Percentiles rank a stretch among this genome's conserved stretches.
These are phyloP conservation scores for Quadroppia sp. DNA, from an alignment of 2,888 invertebrate genomes.

Conservation along the genomic window DNA sequence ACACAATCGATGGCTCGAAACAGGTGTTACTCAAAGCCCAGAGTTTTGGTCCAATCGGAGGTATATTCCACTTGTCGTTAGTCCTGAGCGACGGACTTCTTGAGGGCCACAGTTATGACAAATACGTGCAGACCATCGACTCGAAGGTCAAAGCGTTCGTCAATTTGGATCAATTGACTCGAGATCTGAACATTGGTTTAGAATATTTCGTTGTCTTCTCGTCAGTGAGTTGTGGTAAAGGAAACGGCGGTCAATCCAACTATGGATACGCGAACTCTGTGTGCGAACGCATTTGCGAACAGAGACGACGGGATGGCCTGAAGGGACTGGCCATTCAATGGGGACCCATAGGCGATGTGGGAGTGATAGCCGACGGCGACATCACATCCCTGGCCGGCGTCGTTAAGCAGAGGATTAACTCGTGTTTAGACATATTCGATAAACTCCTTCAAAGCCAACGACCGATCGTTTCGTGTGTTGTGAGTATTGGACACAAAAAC, in stretches of 20 bases:
- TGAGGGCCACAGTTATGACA: too few species aligned
- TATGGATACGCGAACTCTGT: too few species aligned
- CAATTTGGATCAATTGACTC: constrained; percentile 72
- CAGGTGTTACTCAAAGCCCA: constrained; percentile 64
- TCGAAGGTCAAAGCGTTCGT: constrained; percentile 81
- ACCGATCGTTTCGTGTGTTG: constrained; percentile 66
- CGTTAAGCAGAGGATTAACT: constrained; percentile 82
- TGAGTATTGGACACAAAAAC: neutral
- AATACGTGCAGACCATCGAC: constrained; percentile 71
- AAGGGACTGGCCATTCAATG: too few species aligned
- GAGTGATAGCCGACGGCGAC: constrained; percentile 71
- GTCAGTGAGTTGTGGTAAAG: constrained; percentile 91
- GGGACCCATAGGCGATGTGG: too few species aligned
- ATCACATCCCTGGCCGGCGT: too few species aligned
- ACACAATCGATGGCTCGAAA: constrained; percentile 65
- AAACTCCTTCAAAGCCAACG: constrained; percentile 81
- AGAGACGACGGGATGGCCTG: too few species aligned
- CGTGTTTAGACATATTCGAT: constrained; percentile 82
- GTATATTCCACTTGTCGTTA: constrained; percentile 83
- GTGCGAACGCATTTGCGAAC: too few species aligned
- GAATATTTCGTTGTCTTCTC: constrained; percentile 95
- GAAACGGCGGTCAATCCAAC: constrained; percentile 89
- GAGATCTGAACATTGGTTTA: constrained; percentile 67
- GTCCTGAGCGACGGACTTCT: constrained; percentile 77
- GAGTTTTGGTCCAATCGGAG: constrained; percentile 68